These are phyloP conservation scores for Dasypogon diadema DNA, from an alignment of 2,888 invertebrate genomes.

Conservation along the genomic window DNA sequence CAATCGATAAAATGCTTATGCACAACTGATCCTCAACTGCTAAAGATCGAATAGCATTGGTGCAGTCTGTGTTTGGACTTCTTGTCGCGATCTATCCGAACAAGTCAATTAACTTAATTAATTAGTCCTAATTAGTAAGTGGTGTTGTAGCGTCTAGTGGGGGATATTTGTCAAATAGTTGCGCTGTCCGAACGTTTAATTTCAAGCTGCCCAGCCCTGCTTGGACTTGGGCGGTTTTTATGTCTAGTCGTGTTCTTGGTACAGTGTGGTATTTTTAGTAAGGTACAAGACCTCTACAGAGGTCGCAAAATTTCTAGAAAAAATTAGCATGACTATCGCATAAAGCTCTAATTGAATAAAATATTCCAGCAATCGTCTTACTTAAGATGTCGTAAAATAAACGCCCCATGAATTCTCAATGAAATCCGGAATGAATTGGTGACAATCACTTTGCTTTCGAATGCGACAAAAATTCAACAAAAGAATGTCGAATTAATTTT, in stretches of 20 bases:
- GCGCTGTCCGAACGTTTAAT: too few species aligned
- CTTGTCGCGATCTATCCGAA: constrained; percentile 52
- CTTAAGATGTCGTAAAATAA: constrained; percentile 18
- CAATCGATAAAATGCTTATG: constrained; percentile 50
- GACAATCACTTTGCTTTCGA: constrained; percentile 5
- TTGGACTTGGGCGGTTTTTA: too few species aligned
- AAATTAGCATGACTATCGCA: constrained; percentile 17
- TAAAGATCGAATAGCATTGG: constrained; percentile 31
- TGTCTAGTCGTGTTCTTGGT: too few species aligned
- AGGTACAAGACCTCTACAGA: constrained; percentile 25
- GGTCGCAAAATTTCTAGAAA: constrained; percentile 1
- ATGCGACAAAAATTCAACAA: constrained; percentile 8
- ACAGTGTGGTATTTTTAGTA: neutral
- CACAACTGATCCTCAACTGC: constrained; percentile 30
- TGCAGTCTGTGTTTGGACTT: constrained; percentile 37
- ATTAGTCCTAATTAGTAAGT: constrained; percentile 51
- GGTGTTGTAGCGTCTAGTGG: constrained; percentile 41
- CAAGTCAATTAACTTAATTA: constrained; percentile 52
- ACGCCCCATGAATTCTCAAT: constrained; percentile 20
- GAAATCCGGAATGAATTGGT: neutral
- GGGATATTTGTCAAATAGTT: constrained; percentile 35
- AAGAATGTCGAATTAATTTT: constrained; percentile 33
- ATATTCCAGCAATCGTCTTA: constrained; percentile 27
- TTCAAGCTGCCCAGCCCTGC: too few species aligned
- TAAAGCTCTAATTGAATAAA: constrained; percentile 34